Conservation (phyloP, 2,797 vertebrate genomes). For the Brachymystax lenok region DNA sequence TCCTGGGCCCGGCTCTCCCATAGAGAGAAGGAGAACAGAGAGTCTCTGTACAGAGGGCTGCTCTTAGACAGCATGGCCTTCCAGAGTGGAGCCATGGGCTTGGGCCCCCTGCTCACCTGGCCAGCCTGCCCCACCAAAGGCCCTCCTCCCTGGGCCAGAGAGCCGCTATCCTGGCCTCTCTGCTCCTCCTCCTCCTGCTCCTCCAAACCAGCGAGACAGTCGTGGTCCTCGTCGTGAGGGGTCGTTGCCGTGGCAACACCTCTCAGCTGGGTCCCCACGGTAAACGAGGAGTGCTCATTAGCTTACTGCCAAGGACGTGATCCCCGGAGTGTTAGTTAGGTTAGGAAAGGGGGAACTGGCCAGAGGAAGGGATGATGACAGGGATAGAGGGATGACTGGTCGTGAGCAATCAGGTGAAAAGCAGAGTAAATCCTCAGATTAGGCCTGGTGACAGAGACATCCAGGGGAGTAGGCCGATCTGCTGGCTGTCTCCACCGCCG, state of each 20-base stretch:
- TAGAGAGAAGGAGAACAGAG: slow-evolving; percentile 80
- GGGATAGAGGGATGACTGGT: slow-evolving; percentile 17
- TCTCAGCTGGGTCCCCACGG: slow-evolving; percentile 28
- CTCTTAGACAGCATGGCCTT: slow-evolving; percentile 78
- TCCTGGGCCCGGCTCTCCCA: slow-evolving; percentile 78
- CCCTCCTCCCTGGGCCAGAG: slow-evolving; percentile 30
- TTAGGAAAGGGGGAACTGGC: slow-evolving; percentile 21
- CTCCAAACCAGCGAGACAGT: slow-evolving; percentile 9
- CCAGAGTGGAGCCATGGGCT: slow-evolving; percentile 78
- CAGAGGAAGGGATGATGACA: slow-evolving; percentile 14
- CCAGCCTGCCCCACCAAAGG: slow-evolving; percentile 9
- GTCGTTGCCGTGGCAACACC: slow-evolving; percentile 7
- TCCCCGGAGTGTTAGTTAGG: slow-evolving; percentile 20
- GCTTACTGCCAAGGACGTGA: slow-evolving; percentile 26
- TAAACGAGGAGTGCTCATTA: slow-evolving; percentile 33
- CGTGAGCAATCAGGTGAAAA: slow-evolving; percentile 42
- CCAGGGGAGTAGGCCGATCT: slow-evolving; percentile 1
- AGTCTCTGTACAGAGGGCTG: slow-evolving; percentile 77
- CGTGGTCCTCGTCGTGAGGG: background rate
- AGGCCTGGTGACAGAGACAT: slow-evolving; percentile 14
- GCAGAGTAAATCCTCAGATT: slow-evolving; percentile 51
- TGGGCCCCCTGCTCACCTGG: slow-evolving; percentile 6
- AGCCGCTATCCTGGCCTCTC: slow-evolving; percentile 25
- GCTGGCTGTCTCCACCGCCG: background rate
- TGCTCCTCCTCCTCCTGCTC: background rate